Base-by-base conservation (phyloP, 2,113 vertebrate genomes). In the Oplegnathus fasciatus region DNA sequence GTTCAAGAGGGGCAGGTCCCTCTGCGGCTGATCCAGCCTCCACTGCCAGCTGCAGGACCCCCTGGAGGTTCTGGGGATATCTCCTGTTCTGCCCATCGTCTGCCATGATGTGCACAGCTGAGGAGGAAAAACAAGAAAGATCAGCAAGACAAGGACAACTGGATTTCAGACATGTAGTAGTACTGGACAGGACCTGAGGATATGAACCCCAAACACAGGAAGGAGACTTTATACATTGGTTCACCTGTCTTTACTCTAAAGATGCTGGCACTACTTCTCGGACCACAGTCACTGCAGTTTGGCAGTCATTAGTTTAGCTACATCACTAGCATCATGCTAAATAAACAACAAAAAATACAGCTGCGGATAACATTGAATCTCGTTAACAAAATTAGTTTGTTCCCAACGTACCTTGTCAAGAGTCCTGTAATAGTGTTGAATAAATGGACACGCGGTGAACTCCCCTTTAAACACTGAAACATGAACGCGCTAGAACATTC, bases 1-100 rank as follows among this genome's bases (percentile, higher is more conserved):
- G 96, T 32, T 96, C 94, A 0, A 71, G 7, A 7, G 95, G 89
- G 2, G 88, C 82, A 1, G 96, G 93, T 62, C 89, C 94, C 5
- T 96, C 96, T 2, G 95, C 88, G 6, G 93, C 93, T 0, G 96
- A 95, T 18, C 96, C 96, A 22, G 97, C 96, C 7, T 97, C 96
- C 40, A 98, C 96, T 24, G 97, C 97, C 94, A 98, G 94, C 83
- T 95, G 96, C 79, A 98, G 92, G 58, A 98, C 85, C 1, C 97
- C 97, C 86, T 97, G 96, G 0, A 98, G 95, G 90, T 95, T 98
- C 40, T 78, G 96, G 7, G 96, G 96, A 3, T 96, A 96, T 24
- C 93, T 94, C 22, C 94, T 95, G 81, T 61, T 78, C 52, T 89
- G 84, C 30, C 85, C 86, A 72, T 55, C 93, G 55, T 91, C 96